phyloP scores from a whole-genome alignment of 2,113 vertebrate species.

The Onychostoma macrolepis region DNA sequence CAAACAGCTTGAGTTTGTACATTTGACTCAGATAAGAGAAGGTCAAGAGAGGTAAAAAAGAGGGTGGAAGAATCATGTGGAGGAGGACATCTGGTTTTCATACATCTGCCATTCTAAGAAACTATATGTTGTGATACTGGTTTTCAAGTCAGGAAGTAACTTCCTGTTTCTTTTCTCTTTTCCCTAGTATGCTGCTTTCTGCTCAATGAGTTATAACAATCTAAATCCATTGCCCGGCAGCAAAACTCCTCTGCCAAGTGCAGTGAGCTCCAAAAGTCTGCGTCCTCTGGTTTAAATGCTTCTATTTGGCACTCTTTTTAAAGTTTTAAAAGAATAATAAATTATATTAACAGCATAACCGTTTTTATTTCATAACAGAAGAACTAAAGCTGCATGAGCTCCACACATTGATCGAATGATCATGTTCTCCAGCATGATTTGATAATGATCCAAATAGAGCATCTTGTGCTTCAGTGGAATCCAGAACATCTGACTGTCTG shows the following conservation, averaged over 20 bases:
- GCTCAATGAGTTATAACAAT: slow-evolving; percentile 14
- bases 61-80: neutral
- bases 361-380: slow-evolving; percentile 1
- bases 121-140: neutral
- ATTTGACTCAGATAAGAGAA: slow-evolving; percentile 24
- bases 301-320: neutral
- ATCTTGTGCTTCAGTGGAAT: neutral
- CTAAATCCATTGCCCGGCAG: slow-evolving; percentile 1
- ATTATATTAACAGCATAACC: neutral
- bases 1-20: slow-evolving; percentile 31
- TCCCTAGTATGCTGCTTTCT: neutral
- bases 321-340: neutral
- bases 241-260: neutral
- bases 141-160: neutral
- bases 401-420: neutral
- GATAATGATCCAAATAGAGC: neutral
- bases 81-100: slow-evolving; percentile 18
- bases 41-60: slow-evolving; percentile 30
- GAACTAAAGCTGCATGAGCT: neutral
- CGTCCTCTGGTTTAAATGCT: neutral
- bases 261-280: neutral
- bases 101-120: slow-evolving; percentile 36
- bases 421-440: neutral
- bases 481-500: neutral
- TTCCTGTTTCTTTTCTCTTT: slow-evolving; percentile 10